A percentile compares a stretch with the other conserved stretches of the same genome.
phyloP scores from a whole-genome alignment of 2,113 vertebrate species.

The Stomatorhinus ivindoensis region DNA sequence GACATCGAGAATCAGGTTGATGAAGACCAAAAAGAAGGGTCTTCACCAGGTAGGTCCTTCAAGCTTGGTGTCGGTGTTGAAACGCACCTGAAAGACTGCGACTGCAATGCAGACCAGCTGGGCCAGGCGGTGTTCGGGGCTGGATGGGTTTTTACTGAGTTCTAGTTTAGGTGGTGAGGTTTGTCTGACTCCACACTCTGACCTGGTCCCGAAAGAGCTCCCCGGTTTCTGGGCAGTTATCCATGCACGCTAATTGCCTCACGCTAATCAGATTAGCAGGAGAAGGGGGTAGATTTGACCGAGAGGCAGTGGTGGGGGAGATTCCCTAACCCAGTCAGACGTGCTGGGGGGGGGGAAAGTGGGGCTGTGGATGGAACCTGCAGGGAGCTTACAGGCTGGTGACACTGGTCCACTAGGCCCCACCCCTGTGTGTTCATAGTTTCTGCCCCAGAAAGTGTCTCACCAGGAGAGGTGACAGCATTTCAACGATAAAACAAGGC shows the following conservation, averaged over 20 bases:
- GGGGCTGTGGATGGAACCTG: background rate
- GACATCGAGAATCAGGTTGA: constrained; percentile 30
- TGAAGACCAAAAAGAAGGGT: constrained; percentile 42
- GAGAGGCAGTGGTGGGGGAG: constrained; percentile 34
- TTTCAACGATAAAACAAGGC: constrained; percentile 31
- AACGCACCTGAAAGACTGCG: background rate
- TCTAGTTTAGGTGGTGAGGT: background rate
- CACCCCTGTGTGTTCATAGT: background rate
- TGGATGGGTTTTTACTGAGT: background rate
- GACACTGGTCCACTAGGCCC: background rate
- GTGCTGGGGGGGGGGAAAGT: background rate
- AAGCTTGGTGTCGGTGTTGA: background rate
- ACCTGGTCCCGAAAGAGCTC: constrained; percentile 2
- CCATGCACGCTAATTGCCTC: constrained; percentile 41
- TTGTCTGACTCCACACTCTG: background rate
- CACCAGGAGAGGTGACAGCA: constrained; percentile 25
- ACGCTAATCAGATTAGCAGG: constrained; percentile 58
- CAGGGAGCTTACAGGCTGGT: background rate
- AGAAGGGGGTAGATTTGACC: constrained; percentile 48
- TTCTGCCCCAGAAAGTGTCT: background rate
- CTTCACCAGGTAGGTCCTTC: constrained; percentile 42
- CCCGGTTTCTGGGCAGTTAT: constrained; percentile 39
- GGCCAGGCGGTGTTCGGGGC: background rate
- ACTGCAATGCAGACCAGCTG: background rate
- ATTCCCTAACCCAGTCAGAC: constrained; percentile 27